These are phyloP conservation scores for Vanessa cardui DNA, from an alignment of 2,888 invertebrate species.

Conservation along the genomic window DNA sequence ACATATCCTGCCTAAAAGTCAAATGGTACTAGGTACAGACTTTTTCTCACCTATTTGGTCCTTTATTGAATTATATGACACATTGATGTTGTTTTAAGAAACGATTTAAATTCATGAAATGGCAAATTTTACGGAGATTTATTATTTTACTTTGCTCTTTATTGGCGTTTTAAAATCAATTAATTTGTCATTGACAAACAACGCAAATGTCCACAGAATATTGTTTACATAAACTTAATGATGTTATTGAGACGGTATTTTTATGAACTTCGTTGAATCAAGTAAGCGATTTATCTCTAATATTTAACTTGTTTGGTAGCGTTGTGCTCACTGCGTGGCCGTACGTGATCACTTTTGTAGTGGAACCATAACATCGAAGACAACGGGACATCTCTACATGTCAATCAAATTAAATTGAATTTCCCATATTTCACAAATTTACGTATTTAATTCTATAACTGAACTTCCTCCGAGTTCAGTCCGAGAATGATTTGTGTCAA, in stretches of 20 bases:
- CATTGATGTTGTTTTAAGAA: no score
- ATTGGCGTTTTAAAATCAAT: no score
- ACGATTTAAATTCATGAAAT: no score
- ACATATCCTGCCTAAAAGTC: no score
- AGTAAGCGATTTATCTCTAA: background rate
- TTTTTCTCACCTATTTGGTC: no score
- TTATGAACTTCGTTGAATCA: background rate
- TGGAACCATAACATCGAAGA: background rate
- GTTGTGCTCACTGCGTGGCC: background rate
- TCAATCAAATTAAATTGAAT: background rate
- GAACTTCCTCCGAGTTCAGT: background rate
- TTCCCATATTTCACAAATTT: background rate
- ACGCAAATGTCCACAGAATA: background rate
- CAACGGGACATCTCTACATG: background rate
- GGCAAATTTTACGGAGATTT: no score
- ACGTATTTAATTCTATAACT: background rate
- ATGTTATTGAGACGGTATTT: background rate
- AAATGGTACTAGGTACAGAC: no score
- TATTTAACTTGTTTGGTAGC: conserved; percentile 6
- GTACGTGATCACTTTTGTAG: background rate
- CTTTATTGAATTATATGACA: no score
- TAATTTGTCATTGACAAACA: no score
- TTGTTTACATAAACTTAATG: background rate
- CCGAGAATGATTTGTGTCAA: no score
- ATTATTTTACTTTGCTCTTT: no score